Evolutionary conservation across 2,888 invertebrate species (phyloP).

Genomic region (Zele albiditarsus): DNA sequence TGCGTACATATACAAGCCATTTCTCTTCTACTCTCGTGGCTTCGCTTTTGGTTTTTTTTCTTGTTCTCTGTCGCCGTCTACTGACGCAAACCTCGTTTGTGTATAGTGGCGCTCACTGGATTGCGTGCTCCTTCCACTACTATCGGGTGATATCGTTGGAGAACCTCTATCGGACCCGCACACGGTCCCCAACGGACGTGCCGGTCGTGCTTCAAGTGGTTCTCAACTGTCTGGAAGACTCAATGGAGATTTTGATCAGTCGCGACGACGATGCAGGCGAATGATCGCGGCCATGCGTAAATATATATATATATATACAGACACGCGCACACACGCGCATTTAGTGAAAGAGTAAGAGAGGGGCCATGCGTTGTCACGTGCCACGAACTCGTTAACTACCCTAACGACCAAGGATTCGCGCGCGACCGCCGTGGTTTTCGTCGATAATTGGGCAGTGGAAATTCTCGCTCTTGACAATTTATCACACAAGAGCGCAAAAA

Average conservation of each 20-base stretch:
- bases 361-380: conserved; percentile 62
- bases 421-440: conserved; percentile 63
- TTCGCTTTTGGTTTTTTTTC: conserved; percentile 1
- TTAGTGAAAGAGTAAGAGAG: conserved; percentile 38
- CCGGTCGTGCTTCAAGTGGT: conserved; percentile 54
- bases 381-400: conserved; percentile 68
- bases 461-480: conserved; percentile 52
- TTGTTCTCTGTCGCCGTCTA: conserved; percentile 29
- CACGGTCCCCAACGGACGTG: conserved; percentile 64
- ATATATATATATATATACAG: conserved; percentile 25
- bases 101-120: conserved; percentile 2
- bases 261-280: conserved; percentile 42
- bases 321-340: background rate
- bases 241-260: conserved; percentile 39
- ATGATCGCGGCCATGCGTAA: conserved; percentile 49
- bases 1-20: background rate
- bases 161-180: conserved; percentile 46
- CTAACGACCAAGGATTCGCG: conserved; percentile 67
- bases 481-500: conserved; percentile 42
- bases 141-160: conserved; percentile 23
- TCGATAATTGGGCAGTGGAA: conserved; percentile 63
- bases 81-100: background rate
- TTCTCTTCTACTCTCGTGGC: background rate
- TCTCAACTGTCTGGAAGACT: conserved; percentile 55
- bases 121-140: background rate